Percentiles rank a stretch among this genome's conserved stretches.
phyloP scores from a whole-genome alignment of 37 sponge, comb jelly and placozoan species.

The Cladorhizidae sp. region DNA sequence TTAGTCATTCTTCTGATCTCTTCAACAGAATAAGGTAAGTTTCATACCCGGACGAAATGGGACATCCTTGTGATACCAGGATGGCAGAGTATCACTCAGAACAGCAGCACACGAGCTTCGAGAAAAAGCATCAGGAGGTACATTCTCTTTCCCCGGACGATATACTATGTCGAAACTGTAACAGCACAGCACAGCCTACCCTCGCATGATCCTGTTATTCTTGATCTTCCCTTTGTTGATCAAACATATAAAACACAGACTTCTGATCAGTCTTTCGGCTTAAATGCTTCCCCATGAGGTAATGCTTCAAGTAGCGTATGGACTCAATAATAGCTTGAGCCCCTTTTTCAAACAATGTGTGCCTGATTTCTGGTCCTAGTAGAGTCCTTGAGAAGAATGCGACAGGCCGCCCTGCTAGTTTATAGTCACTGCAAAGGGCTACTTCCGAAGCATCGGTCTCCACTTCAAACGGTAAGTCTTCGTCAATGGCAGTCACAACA shows the following conservation, averaged over 20 bases:
- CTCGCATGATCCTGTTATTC: conserved; percentile 13
- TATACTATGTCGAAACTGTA: conserved; percentile 19
- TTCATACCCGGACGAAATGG: conserved; percentile 1
- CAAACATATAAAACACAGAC: conserved; percentile 18
- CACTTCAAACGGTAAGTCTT: not conserved
- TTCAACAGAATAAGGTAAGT: conserved; percentile 14
- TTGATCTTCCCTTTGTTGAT: conserved; percentile 18
- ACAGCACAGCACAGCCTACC: not conserved
- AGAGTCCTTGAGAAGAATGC: conserved; percentile 17
- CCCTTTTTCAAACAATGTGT: conserved; percentile 10
- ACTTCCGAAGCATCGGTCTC: not conserved
- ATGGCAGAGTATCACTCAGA: conserved; percentile 1
- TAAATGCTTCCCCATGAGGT: conserved; percentile 5
- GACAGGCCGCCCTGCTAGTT: conserved; percentile 6
- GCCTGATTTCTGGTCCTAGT: not conserved
- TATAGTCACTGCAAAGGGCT: too few relatives aligned
- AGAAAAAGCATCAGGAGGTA: conserved; percentile 12
- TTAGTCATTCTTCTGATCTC: not conserved
- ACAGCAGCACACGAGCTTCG: conserved; percentile 8
- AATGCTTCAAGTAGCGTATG: conserved; percentile 11
- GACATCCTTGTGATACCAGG: conserved; percentile 13
- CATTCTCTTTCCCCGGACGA: conserved; percentile 7
- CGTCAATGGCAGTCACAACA: too few relatives aligned
- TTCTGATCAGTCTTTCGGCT: conserved; percentile 3
- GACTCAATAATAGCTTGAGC: conserved; percentile 4